Percentiles rank a stretch among this genome's conserved stretches.
phyloP scores from a whole-genome alignment of 1,140 invertebrate genomes.

The Triops longicaudatus region DNA sequence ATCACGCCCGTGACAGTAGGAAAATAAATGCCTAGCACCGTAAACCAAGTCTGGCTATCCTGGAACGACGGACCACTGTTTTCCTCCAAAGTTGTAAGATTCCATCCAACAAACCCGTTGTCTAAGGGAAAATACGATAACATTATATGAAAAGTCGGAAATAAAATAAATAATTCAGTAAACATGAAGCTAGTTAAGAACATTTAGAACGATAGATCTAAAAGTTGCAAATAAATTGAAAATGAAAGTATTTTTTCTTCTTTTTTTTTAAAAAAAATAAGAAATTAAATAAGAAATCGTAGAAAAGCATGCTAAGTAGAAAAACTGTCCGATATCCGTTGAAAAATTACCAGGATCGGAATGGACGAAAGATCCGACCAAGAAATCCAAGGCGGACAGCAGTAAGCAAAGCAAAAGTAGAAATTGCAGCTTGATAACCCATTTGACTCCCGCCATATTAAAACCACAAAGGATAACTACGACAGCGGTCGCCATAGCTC shows the following conservation, averaged over 20 bases:
- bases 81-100: conserved; percentile 61
- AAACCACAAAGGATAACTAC: conserved; percentile 73
- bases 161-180: not conserved
- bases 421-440: conserved; percentile 87
- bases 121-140: conserved; percentile 42
- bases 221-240: too few relatives aligned
- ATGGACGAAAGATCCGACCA: conserved; percentile 74
- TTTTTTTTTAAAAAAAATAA: too few relatives aligned
- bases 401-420: conserved; percentile 68
- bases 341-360: conserved; percentile 19
- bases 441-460: conserved; percentile 85
- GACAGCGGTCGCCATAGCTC: conserved; percentile 69
- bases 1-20: conserved; percentile 87
- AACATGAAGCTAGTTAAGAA: too few relatives aligned
- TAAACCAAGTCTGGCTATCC: conserved; percentile 75
- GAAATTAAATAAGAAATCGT: too few relatives aligned
- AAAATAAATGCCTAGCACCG: conserved; percentile 90
- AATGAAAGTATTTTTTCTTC: too few relatives aligned
- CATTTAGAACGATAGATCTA: too few relatives aligned
- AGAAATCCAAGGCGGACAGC: conserved; percentile 79
- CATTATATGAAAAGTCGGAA: not conserved
- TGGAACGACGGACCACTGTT: conserved; percentile 76
- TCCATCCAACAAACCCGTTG: conserved; percentile 77
- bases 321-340: conserved; percentile 16
- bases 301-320: too few relatives aligned